Evolutionary conservation across 2,113 vertebrate genomes (phyloP).

Genomic region (Onychostruthus taczanowskii): DNA sequence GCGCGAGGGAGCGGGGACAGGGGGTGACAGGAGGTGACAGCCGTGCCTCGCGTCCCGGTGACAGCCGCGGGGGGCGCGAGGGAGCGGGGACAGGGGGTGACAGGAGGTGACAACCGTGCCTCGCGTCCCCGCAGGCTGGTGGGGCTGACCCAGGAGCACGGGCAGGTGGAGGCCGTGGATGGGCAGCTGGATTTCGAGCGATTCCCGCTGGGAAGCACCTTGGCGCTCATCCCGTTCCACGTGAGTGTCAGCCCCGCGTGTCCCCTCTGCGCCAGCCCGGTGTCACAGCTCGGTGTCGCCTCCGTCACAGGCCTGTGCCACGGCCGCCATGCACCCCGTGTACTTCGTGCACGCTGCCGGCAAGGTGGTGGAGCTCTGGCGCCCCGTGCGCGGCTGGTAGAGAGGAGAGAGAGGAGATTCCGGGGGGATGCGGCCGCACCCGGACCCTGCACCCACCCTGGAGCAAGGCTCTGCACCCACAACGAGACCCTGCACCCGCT

Average conservation of each 20-base stretch:
- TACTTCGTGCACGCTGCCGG: slow-evolving; percentile 77
- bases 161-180: slow-evolving; percentile 72
- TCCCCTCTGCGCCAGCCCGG: accelerated
- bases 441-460: neutral
- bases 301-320: slow-evolving; percentile 79
- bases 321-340: slow-evolving; percentile 79
- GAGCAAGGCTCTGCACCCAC: neutral
- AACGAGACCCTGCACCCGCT: accelerated
- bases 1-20: accelerated
- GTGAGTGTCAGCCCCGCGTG: slow-evolving; percentile 57
- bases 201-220: slow-evolving; percentile 77
- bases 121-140: slow-evolving; percentile 59
- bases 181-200: slow-evolving; percentile 76
- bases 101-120: neutral
- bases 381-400: slow-evolving; percentile 72
- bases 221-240: slow-evolving; percentile 81
- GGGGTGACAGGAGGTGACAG: neutral
- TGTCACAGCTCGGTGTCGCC: neutral
- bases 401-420: neutral
- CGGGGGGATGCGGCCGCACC: neutral
- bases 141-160: slow-evolving; percentile 86
- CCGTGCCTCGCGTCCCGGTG: accelerated
- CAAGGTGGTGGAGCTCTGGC: slow-evolving; percentile 79
- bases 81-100: too few relatives aligned
- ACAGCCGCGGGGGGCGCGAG: too few relatives aligned